Evolutionary conservation across 2,888 invertebrate species (phyloP), one percentile per base, ranked within the genome.

Genomic region (Arenicola marina): DNA sequence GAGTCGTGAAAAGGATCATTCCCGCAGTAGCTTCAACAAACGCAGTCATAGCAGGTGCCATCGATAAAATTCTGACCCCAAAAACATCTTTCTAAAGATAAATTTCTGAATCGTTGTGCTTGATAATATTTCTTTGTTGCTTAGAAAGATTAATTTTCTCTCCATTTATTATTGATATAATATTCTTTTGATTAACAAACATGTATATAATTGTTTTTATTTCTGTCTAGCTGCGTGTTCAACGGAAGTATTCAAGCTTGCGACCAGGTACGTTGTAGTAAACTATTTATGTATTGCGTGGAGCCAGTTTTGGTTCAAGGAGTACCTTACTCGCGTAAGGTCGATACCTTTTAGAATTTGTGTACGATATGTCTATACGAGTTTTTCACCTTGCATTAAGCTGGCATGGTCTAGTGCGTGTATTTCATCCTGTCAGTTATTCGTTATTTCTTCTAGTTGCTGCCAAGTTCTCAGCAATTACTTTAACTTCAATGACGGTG

Each of bases 11-110:
- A 84, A 91, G 96, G 81, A 99, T 99, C 65, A 99, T 99, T 74
- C 99, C 99, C 1, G 99, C 99, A 0, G 99, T 99, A 0, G 98
- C 99, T 0, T 97, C 98, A 46, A 99, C 99, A 0, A 99, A 99
- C 87, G 98, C 99, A n/a, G 90, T 95, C 3, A 95, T 99, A 73
- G 97, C 99, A 58, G 85, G 84, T 82, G n/a, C n/a, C 18, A n/a
- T 2, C 31, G n/a, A 74, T 76, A n/a, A n/a, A n/a, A n/a, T n/a
- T n/a, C n/a, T n/a, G n/a, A n/a, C n/a, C n/a, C n/a, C n/a, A n/a
- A n/a, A n/a, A n/a, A n/a, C n/a, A n/a, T n/a, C n/a, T n/a, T n/a
- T n/a, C n/a, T n/a, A n/a, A n/a, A n/a, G n/a, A n/a, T n/a, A n/a
- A n/a, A n/a, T n/a, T n/a, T n/a, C n/a, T n/a, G n/a, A n/a, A n/a